Conservation (phyloP, 2,113 vertebrate species). For the Astur gentilis region DNA sequence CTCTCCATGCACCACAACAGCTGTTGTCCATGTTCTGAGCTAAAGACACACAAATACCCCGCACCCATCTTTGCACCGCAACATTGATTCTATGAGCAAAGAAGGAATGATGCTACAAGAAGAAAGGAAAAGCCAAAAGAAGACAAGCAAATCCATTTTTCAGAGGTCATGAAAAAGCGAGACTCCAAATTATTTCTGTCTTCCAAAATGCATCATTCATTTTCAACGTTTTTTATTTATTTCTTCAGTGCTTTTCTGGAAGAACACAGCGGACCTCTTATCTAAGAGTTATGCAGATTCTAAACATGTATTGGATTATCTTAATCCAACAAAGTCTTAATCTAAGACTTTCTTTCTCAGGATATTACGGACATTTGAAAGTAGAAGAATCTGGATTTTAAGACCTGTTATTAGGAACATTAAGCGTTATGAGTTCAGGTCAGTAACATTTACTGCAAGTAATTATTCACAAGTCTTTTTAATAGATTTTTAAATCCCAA, state of each 20-base stretch:
- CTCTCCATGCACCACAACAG: neutral
- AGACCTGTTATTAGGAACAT: neutral
- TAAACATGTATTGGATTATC: neutral
- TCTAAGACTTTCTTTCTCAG: neutral
- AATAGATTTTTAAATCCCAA: neutral
- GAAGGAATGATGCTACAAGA: neutral
- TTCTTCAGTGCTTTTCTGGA: neutral
- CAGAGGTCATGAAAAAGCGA: neutral
- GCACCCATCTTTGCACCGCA: neutral
- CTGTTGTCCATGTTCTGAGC: neutral
- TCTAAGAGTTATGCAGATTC: neutral
- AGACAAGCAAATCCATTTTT: neutral
- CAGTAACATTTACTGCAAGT: conserved; percentile 2
- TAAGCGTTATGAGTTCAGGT: neutral
- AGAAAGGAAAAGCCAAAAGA: neutral
- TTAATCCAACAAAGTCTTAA: neutral
- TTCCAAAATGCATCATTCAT: neutral
- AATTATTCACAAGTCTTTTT: conserved; percentile 8
- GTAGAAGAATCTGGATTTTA: neutral
- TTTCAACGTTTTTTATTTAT: neutral
- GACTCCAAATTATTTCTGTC: neutral
- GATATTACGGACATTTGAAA: neutral
- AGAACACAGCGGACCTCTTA: neutral
- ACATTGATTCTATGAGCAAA: neutral
- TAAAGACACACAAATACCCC: neutral